phyloP scores from a whole-genome alignment of 2,797 vertebrate genomes.

The Coracias cyanogaster region DNA sequence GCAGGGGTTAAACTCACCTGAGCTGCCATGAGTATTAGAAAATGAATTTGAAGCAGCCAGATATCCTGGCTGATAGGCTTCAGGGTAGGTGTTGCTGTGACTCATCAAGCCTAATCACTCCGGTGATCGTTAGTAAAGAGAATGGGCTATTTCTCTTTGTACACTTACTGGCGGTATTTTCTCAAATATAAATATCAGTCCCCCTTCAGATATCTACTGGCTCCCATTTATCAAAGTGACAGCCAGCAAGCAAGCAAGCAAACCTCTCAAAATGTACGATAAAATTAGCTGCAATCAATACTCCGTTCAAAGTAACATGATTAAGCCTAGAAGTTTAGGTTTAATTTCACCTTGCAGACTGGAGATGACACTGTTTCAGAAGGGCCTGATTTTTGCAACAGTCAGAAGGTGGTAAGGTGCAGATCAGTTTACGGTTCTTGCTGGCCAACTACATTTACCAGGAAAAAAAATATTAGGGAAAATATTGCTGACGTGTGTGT shows the following conservation, averaged over 20 bases:
- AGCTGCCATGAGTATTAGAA: background rate
- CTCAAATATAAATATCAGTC: constrained; percentile 11
- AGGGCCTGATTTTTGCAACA: background rate
- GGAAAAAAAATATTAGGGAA: background rate
- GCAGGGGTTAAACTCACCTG: background rate
- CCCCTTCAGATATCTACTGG: background rate
- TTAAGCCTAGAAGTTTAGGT: constrained; percentile 6
- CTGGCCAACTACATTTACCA: background rate
- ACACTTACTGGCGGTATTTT: background rate
- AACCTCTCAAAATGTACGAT: constrained; percentile 13
- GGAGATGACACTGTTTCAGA: background rate
- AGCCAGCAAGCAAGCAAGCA: constrained; percentile 21
- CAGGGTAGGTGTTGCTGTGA: background rate
- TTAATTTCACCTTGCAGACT: constrained; percentile 30
- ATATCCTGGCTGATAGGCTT: background rate
- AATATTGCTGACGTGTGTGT: background rate
- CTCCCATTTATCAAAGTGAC: constrained; percentile 64
- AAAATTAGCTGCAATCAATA: constrained; percentile 60
- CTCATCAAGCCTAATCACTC: background rate
- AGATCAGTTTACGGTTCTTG: background rate
- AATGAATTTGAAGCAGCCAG: background rate
- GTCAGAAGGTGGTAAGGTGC: background rate
- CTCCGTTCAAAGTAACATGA: constrained; percentile 37
- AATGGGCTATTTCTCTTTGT: background rate
- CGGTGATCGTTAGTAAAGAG: background rate